These are phyloP conservation scores for Sthenelais limicola DNA, from an alignment of 2,888 invertebrate species.

Conservation along the genomic window DNA sequence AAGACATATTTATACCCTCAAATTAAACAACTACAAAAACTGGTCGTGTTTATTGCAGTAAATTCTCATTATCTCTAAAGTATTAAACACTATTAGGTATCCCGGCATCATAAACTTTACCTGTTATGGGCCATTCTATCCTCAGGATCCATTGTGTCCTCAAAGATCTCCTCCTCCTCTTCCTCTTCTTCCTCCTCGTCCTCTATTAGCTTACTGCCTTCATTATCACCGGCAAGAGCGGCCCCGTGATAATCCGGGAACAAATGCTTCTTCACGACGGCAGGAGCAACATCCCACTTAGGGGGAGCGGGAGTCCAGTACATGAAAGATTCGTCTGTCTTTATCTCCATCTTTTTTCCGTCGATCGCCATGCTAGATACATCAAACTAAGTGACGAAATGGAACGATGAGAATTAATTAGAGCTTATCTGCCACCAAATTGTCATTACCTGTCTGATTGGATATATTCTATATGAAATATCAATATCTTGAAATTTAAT, in stretches of 20 bases:
- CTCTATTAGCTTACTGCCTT: conserved; percentile 34
- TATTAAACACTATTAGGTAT: no score
- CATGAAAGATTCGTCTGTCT: conserved; percentile 63
- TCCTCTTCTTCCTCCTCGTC: conserved; percentile 53
- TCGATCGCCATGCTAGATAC: conserved; percentile 54
- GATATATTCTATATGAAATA: neutral
- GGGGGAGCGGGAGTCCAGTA: conserved; percentile 72
- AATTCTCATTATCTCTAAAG: no score
- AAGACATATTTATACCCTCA: no score
- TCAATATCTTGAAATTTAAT: no score
- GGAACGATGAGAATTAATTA: no score
- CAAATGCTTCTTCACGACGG: conserved; percentile 60
- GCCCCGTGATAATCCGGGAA: conserved; percentile 64
- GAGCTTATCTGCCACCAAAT: no score
- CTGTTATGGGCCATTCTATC: conserved; percentile 46
- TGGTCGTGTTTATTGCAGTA: no score
- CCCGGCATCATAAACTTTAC: no score
- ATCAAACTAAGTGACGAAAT: conserved; percentile 49
- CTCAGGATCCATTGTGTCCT: conserved; percentile 20
- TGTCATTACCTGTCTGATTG: neutral
- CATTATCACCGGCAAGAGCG: conserved; percentile 36
- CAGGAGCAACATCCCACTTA: conserved; percentile 66
- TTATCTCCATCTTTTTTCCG: conserved; percentile 56
- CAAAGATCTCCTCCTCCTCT: conserved; percentile 37
- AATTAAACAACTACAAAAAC: no score